Base-by-base conservation (phyloP, 2,113 vertebrate genomes). In the Labeo catla region DNA sequence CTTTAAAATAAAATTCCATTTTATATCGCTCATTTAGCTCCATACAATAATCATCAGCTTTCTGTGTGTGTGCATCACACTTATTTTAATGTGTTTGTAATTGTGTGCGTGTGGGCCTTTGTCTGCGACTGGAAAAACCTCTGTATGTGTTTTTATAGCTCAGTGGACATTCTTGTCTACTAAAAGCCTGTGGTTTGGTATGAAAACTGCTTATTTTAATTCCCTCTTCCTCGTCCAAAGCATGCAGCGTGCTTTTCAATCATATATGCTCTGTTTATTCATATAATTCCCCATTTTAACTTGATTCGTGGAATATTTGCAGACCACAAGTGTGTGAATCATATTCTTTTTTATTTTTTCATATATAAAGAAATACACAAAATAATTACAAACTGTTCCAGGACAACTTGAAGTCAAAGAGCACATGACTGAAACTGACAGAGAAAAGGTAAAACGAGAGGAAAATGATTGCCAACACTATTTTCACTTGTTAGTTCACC, bases 321-420 rank as follows among this genome's bases (percentile, higher is more conserved):
- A 79, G 16, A 73, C 34, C 6, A 13, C 57, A 82, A 70, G 19
- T 49, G 8, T 81, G 4, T 91, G 5, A 89, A 83, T n/a, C 79
- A 76, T 39, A 70, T 90, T 28, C 19, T 89, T 93, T 92, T 91
- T 91, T 86, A 90, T 63, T 89, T 86, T 82, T 86, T 92, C 89
- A 91, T 91, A 89, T 93, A 95, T 90, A 95, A 95, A 94, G 88
- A 92, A 92, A 92, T 93, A 93, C 91, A 93, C 93, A 94, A 94
- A 93, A 92, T 91, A 91, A 90, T 91, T 90, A 77, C 88, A 94
- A 94, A 87, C 83, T 59, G 89, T 87, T 65, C 23, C 77, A 91
- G 90, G 61, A 94, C 86, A 91, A 94, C 91, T 23, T 85, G 91
- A 94, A 90, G 84, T 89, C 86, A 89, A 83, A 91, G 59, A 92